These are phyloP conservation scores for Origma solitaria DNA, from an alignment of 2,113 vertebrate genomes.

Conservation along the genomic window DNA sequence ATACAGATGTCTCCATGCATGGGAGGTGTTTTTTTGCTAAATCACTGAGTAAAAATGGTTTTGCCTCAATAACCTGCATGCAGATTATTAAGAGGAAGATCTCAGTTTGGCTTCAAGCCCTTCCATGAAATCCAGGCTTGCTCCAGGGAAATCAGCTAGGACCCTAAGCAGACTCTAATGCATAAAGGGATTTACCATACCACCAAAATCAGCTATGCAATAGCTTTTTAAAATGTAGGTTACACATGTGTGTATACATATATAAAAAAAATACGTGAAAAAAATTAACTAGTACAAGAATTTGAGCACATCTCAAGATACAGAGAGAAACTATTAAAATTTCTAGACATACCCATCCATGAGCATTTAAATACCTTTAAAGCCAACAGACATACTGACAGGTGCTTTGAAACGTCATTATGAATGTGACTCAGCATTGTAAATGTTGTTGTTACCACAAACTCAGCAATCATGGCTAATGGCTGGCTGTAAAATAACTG, in stretches of 20 bases:
- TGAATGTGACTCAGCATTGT: neutral
- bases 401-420: neutral
- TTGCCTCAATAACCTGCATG: neutral
- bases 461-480: neutral
- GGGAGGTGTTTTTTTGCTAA: neutral
- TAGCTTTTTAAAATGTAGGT: neutral
- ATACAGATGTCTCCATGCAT: fast-evolving
- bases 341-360: neutral
- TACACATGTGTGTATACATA: fast-evolving
- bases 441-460: neutral
- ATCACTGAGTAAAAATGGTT: neutral
- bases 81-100: neutral
- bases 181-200: neutral
- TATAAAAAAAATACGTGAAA: neutral
- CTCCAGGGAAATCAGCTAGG: neutral
- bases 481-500: neutral
- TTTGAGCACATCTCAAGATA: neutral
- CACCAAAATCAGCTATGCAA: neutral
- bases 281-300: neutral
- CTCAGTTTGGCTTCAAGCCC: neutral
- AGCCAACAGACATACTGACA: neutral
- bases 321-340: neutral
- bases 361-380: neutral
- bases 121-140: neutral
- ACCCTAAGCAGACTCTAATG: neutral